These are phyloP conservation scores for Aphelenchoides avenae DNA, from an alignment of 1,140 invertebrate species.

Conservation along the genomic window DNA sequence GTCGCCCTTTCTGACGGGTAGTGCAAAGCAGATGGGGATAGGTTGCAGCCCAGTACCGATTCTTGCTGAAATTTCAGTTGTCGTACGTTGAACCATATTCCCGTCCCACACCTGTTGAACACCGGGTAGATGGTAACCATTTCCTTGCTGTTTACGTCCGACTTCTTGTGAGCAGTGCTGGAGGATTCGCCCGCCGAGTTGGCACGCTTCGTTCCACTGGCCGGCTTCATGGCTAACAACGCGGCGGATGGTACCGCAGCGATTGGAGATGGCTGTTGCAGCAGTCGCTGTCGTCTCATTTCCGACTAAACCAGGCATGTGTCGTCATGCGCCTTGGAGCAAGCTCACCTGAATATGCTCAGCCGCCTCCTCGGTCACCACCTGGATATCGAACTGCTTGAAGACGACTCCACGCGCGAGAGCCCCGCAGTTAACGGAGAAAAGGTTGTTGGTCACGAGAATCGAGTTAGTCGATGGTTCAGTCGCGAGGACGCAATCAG, in stretches of 20 bases:
- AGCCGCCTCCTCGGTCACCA: constrained; percentile 55
- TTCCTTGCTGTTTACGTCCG: constrained; percentile 58
- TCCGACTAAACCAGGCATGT: constrained; percentile 37
- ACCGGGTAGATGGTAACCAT: constrained; percentile 55
- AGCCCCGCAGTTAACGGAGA: constrained; percentile 50
- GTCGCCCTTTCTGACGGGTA: constrained; percentile 55
- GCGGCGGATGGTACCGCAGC: constrained; percentile 44
- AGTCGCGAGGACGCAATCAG: constrained; percentile 45
- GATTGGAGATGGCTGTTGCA: constrained; percentile 57
- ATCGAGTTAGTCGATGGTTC: constrained; percentile 47
- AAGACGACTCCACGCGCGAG: constrained; percentile 42
- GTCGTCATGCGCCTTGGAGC: too few relatives aligned
- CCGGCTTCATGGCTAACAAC: constrained; percentile 49
- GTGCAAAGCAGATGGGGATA: constrained; percentile 58
- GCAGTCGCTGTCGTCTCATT: constrained; percentile 54
- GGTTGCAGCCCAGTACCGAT: constrained; percentile 55
- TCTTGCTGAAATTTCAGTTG: constrained; percentile 31
- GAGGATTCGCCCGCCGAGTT: constrained; percentile 37
- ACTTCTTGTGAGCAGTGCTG: constrained; percentile 57
- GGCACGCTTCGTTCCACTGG: constrained; percentile 39
- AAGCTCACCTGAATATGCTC: constrained; percentile 53
- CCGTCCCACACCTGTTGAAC: constrained; percentile 39
- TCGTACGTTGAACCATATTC: constrained; percentile 4
- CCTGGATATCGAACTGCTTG: constrained; percentile 44
- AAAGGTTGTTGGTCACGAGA: constrained; percentile 49